A percentile compares a stretch with the other conserved stretches of the same genome.
These are phyloP conservation scores for Ethmia dodecea DNA, from an alignment of 2,888 invertebrate genomes.

Conservation along the genomic window DNA sequence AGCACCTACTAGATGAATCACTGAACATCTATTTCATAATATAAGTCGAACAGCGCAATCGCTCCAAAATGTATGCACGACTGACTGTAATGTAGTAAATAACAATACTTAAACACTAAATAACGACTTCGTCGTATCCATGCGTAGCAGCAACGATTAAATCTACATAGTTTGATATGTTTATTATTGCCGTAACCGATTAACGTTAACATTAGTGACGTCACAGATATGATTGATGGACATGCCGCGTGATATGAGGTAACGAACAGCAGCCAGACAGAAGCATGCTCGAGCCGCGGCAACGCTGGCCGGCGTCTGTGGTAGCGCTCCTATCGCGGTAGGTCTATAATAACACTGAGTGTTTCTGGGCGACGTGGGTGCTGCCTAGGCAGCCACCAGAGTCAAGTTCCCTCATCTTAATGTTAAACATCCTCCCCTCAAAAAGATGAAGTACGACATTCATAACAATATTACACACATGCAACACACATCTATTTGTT, in stretches of 20 bases:
- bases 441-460: conserved; percentile 74
- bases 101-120: conserved; percentile 49
- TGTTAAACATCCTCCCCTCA: conserved; percentile 62
- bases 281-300: conserved; percentile 33
- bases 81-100: conserved; percentile 29
- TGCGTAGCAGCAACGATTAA: conserved; percentile 38
- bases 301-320: conserved; percentile 5
- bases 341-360: conserved; percentile 66
- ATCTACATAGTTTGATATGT: conserved; percentile 63
- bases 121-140: conserved; percentile 52
- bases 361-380: conserved; percentile 61
- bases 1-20: conserved; percentile 6
- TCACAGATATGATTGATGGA: conserved; percentile 36
- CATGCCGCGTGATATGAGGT: conserved; percentile 56
- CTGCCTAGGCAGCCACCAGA: conserved; percentile 61
- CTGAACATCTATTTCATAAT: conserved; percentile 14
- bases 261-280: conserved; percentile 37
- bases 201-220: conserved; percentile 19
- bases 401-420: conserved; percentile 74
- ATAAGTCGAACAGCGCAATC: conserved; percentile 15
- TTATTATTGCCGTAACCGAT: conserved; percentile 55
- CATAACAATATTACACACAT: conserved; percentile 69
- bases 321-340: not conserved
- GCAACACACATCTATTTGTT: conserved; percentile 73
- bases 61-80: conserved; percentile 35